phyloP scores from a whole-genome alignment of 1,140 invertebrate species.

The Calliphora vicina region DNA sequence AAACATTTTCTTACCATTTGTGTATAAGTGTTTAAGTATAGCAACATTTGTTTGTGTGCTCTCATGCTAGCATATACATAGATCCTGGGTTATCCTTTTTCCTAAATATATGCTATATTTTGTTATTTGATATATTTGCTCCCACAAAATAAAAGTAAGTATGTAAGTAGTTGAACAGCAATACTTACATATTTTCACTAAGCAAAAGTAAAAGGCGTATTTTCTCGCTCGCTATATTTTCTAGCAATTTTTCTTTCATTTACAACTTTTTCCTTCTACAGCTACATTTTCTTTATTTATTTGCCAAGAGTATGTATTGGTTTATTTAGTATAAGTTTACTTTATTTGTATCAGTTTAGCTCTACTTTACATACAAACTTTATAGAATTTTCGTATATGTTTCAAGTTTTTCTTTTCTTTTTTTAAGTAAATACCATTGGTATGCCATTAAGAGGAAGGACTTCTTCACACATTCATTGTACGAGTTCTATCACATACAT shows the following conservation, averaged over 20 bases:
- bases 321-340: neutral
- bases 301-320: neutral
- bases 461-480: conserved; percentile 19
- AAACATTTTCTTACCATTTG: no score
- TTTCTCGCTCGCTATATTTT: neutral
- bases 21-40: no score
- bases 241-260: neutral
- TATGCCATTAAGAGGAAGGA: conserved; percentile 30
- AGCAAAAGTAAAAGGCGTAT: neutral
- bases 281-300: conserved; percentile 15
- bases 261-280: neutral
- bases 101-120: neutral
- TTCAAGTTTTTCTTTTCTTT: neutral
- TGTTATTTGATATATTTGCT: neutral
- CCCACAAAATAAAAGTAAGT: no score
- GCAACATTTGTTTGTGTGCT: no score
- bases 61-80: no score
- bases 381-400: neutral
- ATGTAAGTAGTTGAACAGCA: no score
- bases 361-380: neutral
- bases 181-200: neutral
- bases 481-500: neutral
- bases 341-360: neutral
- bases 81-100: neutral
- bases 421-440: conserved; percentile 11